These are phyloP conservation scores for Oikopleura vanhoeffeni DNA, from an alignment of 23 tunicate species.

Conservation along the genomic window DNA sequence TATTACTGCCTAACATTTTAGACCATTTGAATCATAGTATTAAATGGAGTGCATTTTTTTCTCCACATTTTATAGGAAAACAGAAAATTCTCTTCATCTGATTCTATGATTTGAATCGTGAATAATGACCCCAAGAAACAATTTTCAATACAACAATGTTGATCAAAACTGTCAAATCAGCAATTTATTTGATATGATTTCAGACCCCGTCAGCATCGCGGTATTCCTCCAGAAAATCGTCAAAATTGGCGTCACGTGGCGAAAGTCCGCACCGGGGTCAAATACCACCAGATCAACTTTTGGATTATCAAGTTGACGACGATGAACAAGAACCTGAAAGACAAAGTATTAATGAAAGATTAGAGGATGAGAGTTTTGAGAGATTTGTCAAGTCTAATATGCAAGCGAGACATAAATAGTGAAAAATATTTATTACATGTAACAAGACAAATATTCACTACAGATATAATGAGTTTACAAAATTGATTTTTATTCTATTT, in stretches of 20 bases:
- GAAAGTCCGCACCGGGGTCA: neutral
- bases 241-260: neutral
- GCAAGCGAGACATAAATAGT: neutral
- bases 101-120: too few species aligned
- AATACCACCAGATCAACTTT: neutral
- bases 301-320: neutral
- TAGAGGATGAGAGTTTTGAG: conserved; percentile 14
- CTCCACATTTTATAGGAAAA: too few species aligned
- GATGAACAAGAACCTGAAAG: neutral
- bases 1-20: too few species aligned
- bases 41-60: too few species aligned
- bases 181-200: too few species aligned
- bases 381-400: neutral
- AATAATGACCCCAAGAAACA: too few species aligned
- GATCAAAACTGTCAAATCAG: too few species aligned
- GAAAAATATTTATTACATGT: neutral
- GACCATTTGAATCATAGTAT: too few species aligned
- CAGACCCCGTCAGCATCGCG: conserved; percentile 15
- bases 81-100: too few species aligned
- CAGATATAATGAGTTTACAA: neutral
- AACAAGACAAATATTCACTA: neutral
- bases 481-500: neutral
- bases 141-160: too few species aligned
- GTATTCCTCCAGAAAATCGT: neutral
- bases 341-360: neutral